A percentile compares a stretch with the other conserved stretches of the same genome.
These are phyloP conservation scores for Caenorhabditis japonica DNA, from an alignment of 2,888 invertebrate genomes.

Conservation along the genomic window DNA sequence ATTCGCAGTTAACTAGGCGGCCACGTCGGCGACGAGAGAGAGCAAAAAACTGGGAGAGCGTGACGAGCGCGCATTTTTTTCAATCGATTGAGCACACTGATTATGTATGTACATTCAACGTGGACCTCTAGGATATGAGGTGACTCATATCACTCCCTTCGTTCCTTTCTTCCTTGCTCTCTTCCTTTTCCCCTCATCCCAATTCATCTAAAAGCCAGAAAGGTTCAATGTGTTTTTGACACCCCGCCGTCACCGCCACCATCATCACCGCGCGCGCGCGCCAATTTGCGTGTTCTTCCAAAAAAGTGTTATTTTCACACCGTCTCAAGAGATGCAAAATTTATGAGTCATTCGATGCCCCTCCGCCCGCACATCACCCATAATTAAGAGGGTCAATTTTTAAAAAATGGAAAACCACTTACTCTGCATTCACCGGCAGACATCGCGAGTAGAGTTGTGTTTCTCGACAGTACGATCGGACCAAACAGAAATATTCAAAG, in stretches of 20 bases:
- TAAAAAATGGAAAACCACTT: conserved; percentile 8
- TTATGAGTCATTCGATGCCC: conserved; percentile 8
- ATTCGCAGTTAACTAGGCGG: too few species aligned
- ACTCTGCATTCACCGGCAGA: conserved; percentile 67
- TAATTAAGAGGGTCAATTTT: conserved; percentile 4
- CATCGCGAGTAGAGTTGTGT: conserved; percentile 72
- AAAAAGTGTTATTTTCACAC: conserved; percentile 31
- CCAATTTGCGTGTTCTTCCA: conserved; percentile 28
- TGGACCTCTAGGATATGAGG: too few species aligned
- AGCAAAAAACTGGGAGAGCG: too few species aligned
- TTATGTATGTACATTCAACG: too few species aligned
- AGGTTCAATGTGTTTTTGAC: conserved; percentile 37
- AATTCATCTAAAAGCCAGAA: conserved; percentile 24
- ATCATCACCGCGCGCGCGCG: conserved; percentile 21
- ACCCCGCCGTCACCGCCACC: conserved; percentile 1
- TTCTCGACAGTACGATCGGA: conserved; percentile 66
- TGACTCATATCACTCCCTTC: too few species aligned
- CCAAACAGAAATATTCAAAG: conserved; percentile 68
- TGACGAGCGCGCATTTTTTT: too few species aligned
- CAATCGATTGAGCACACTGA: too few species aligned
- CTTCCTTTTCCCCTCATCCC: too few species aligned
- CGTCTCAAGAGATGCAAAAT: conserved; percentile 22
- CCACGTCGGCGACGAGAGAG: too few species aligned
- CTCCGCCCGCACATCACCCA: background rate
- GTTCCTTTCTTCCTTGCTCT: too few species aligned